phyloP scores from a whole-genome alignment of 2,113 vertebrate genomes.

The Epinephelus fuscoguttatus region DNA sequence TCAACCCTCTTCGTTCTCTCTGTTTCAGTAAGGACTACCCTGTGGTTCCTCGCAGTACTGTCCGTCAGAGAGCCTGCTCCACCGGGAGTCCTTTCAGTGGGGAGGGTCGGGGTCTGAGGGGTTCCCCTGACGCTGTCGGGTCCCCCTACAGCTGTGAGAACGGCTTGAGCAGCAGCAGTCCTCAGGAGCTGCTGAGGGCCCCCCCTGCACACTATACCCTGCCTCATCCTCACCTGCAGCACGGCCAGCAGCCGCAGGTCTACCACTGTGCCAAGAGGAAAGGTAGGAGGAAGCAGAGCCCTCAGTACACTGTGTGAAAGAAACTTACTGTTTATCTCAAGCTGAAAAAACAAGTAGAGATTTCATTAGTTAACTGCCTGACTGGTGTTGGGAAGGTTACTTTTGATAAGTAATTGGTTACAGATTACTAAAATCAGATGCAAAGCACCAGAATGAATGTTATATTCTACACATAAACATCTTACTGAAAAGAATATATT shows the following conservation, averaged over 20 bases:
- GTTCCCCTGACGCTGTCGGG: conserved; percentile 85
- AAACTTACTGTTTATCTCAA: not conserved
- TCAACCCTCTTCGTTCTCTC: not conserved
- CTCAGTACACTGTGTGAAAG: not conserved
- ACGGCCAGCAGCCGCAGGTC: conserved; percentile 86
- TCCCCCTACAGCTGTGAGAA: conserved; percentile 95
- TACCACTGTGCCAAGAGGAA: conserved; percentile 95
- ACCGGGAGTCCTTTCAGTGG: conserved; percentile 90
- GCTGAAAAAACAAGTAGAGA: not conserved
- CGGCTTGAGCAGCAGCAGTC: conserved; percentile 85
- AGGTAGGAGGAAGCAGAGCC: conserved; percentile 80
- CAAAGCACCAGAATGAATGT: too few species aligned
- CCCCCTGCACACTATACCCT: conserved; percentile 87
- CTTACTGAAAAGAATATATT: too few species aligned
- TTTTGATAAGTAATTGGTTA: too few species aligned
- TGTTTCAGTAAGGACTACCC: conserved; percentile 93
- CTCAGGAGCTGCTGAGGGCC: conserved; percentile 89
- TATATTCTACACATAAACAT: too few species aligned
- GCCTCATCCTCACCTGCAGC: conserved; percentile 82
- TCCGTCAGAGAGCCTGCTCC: conserved; percentile 90
- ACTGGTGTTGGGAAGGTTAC: too few species aligned
- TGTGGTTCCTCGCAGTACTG: conserved; percentile 92
- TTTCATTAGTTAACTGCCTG: not conserved
- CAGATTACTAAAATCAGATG: too few species aligned
- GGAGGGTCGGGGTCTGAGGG: conserved; percentile 85